Evolutionary conservation across 2,113 vertebrate species (phyloP).

Genomic region (Oxygymnocypris stewartii): DNA sequence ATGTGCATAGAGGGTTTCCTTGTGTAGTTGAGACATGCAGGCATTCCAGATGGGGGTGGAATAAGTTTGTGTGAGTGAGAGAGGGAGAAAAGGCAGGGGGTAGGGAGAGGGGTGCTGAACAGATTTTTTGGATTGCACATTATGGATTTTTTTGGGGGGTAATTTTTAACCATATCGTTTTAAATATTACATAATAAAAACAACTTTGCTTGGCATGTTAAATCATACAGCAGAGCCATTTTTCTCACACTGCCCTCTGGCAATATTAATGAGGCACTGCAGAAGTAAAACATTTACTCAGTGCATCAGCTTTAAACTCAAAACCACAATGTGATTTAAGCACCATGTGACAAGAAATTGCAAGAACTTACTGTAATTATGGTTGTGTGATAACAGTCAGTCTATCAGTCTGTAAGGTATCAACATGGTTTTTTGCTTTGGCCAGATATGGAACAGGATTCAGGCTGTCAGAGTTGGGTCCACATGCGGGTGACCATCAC

Average conservation of each 20-base stretch:
- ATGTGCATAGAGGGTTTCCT: slow-evolving; percentile 52
- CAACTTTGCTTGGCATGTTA: background rate
- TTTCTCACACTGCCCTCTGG: slow-evolving; percentile 51
- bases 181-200: slow-evolving; percentile 18
- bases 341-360: background rate
- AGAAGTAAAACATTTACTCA: slow-evolving; percentile 21
- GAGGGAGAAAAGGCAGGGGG: slow-evolving; percentile 1
- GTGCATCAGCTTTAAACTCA: slow-evolving; percentile 35
- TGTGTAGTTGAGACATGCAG: slow-evolving; percentile 54
- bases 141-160: background rate
- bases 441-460: slow-evolving; percentile 57
- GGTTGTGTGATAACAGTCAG: background rate
- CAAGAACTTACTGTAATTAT: slow-evolving; percentile 7
- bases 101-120: background rate
- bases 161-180: background rate
- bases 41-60: slow-evolving; percentile 59
- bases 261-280: slow-evolving; percentile 30
- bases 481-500: slow-evolving; percentile 56
- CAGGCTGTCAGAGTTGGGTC: slow-evolving; percentile 51
- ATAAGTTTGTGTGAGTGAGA: slow-evolving; percentile 40
- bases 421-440: slow-evolving; percentile 22
- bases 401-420: background rate
- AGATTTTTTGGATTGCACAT: background rate
- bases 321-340: slow-evolving; percentile 26
- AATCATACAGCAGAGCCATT: background rate